Conservation (phyloP, 2,888 invertebrate genomes). For the Meiosimyza decipiens region DNA sequence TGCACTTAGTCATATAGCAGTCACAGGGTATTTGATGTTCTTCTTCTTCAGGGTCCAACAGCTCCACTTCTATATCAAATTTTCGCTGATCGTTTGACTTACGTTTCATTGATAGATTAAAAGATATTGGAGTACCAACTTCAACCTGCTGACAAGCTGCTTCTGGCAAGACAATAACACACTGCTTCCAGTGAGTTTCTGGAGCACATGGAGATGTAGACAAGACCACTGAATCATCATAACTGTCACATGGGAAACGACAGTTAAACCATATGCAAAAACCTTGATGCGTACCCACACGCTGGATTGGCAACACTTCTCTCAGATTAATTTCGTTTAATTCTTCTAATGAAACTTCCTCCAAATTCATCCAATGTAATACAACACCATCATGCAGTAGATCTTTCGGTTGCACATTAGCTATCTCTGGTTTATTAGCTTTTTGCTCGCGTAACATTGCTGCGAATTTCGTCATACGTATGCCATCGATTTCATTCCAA, state of each 20-base stretch:
- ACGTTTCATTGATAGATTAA: slow-evolving; percentile 72
- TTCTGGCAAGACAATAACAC: slow-evolving; percentile 82
- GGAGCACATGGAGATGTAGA: slow-evolving; percentile 81
- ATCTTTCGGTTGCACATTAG: slow-evolving; percentile 69
- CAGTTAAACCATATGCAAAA: slow-evolving; percentile 86
- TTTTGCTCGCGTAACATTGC: slow-evolving; percentile 73
- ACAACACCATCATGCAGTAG: slow-evolving; percentile 75
- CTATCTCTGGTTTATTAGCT: slow-evolving; percentile 74
- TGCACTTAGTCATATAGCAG: slow-evolving; percentile 83
- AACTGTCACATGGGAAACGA: slow-evolving; percentile 74
- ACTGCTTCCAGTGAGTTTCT: slow-evolving; percentile 95
- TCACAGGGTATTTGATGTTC: slow-evolving; percentile 83
- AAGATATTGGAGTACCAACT: slow-evolving; percentile 75
- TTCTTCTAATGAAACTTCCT: slow-evolving; percentile 72
- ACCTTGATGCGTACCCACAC: slow-evolving; percentile 75
- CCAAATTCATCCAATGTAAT: slow-evolving; percentile 77
- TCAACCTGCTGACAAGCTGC: slow-evolving; percentile 68
- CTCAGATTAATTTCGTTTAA: slow-evolving; percentile 72
- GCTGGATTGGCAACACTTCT: slow-evolving; percentile 70
- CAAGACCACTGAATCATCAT: slow-evolving; percentile 72
- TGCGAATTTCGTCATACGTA: slow-evolving; percentile 78
- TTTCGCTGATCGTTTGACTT: slow-evolving; percentile 54
- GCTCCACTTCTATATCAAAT: slow-evolving; percentile 77
- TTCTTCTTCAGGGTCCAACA: slow-evolving; percentile 75
- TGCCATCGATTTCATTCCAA: slow-evolving; percentile 85